Base-by-base conservation (phyloP, 2,113 vertebrate species). In the Sisor rabdophorus region DNA sequence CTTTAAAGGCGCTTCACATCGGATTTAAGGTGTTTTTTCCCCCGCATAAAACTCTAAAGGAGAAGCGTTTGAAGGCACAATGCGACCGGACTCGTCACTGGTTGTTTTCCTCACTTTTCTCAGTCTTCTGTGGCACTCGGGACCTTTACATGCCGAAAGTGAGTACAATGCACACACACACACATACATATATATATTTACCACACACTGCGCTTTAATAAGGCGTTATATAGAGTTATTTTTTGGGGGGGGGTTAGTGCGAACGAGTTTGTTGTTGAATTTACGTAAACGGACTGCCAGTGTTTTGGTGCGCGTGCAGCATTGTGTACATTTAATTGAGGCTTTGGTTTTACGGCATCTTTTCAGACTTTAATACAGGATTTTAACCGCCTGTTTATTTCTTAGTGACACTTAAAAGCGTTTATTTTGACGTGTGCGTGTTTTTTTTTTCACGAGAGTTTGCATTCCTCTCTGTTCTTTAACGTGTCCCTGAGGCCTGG, bases 131-230 rank as follows among this genome's bases (percentile, higher is more conserved):
- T 89, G 83, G 82, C 87, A 89, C 24, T 89, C 87, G 83, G 91
- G 91, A 81, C 86, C 88, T 72, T 86, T 81, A 76, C 83, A 86
- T 78, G 93, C 91, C 81, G 91, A 93, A 91, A 92, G 93, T 93
- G 78, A 93, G 93, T 93, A 86, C 75, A 59, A 12, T 20, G 10
- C 9, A 44, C 9, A 44, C 9, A 44, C 9, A 44, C 9, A 10
- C 9, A 44, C 1, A 10, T 44, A 44, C 1, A 44, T 44, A 44
- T 7, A 44, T 44, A 6, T 44, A 11, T 7, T 2, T 77, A 53
- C 10, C 19, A 2, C 9, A 1, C 44, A 17, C 2, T 13, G 2
- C 28, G 8, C n/a, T 5, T 15, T 32, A 2, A 12, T 71, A 6
- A 40, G 2, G 68, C 0, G 26, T 20, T 0, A 3, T 19, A 11